Evolutionary conservation across 2,888 invertebrate genomes (phyloP).

Genomic region (Odontocerum albicorne): DNA sequence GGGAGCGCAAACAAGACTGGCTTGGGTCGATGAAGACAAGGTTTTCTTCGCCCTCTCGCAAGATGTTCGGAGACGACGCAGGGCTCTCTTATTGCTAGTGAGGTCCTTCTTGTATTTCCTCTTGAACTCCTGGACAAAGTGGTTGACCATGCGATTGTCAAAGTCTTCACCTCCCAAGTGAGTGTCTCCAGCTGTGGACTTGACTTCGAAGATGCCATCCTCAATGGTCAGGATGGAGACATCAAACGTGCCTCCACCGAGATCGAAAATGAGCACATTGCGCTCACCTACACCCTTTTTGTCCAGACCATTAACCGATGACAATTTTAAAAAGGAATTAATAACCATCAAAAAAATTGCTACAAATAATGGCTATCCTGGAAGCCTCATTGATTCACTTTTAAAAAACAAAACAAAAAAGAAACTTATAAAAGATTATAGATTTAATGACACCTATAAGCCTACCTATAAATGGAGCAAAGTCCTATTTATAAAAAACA

Average conservation of each 20-base stretch:
- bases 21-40: conserved; percentile 84
- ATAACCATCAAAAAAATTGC: too few species aligned
- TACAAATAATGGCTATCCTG: too few species aligned
- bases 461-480: too few species aligned
- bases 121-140: conserved; percentile 90
- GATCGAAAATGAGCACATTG: conserved; percentile 79
- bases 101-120: conserved; percentile 91
- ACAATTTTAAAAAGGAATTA: too few species aligned
- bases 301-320: conserved; percentile 90
- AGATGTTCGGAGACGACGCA: conserved; percentile 89
- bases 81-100: conserved; percentile 83
- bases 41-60: conserved; percentile 89
- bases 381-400: too few species aligned
- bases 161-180: conserved; percentile 94
- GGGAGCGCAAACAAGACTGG: too few species aligned
- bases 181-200: conserved; percentile 94
- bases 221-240: conserved; percentile 94
- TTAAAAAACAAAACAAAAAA: too few species aligned
- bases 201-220: conserved; percentile 92
- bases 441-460: too few species aligned
- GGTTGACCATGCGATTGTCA: conserved; percentile 88
- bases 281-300: conserved; percentile 80
- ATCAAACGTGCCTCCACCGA: conserved; percentile 92
- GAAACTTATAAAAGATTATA: too few species aligned
- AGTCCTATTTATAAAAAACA: too few species aligned